Percentiles rank a stretch among this genome's conserved stretches.
phyloP scores from a whole-genome alignment of 2,888 invertebrate genomes.

The Pedicia rivosa region DNA sequence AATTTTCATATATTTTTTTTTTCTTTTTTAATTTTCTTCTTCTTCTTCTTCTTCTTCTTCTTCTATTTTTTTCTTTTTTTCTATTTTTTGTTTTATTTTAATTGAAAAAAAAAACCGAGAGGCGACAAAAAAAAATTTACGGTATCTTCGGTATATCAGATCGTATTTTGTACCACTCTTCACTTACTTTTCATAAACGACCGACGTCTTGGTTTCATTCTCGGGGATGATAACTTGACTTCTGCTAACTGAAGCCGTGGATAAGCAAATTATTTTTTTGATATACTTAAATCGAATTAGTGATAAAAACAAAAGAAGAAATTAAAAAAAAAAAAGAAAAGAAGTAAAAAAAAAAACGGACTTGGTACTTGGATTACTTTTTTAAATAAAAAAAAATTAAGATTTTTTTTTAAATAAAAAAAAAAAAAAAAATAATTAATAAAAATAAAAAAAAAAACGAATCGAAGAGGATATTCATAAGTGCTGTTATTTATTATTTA shows the following conservation, averaged over 20 bases:
- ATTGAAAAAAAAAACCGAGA: constrained; percentile 7
- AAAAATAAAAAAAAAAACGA: neutral
- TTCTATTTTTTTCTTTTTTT: constrained; percentile 3
- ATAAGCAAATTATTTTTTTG: constrained; percentile 28
- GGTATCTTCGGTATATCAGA: constrained; percentile 14
- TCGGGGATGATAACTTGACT: constrained; percentile 33
- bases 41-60: too few species aligned
- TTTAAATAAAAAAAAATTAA: too few species aligned
- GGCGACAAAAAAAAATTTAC: constrained; percentile 4
- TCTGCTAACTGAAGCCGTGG: constrained; percentile 32
- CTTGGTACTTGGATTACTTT: neutral
- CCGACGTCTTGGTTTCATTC: constrained; percentile 66
- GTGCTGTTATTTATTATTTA: constrained; percentile 8
- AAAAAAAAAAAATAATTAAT: too few species aligned
- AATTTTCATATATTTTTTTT: too few species aligned
- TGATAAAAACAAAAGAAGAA: constrained; percentile 10
- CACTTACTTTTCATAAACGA: constrained; percentile 85
- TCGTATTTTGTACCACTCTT: constrained; percentile 45
- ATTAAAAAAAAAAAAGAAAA: constrained; percentile 22
- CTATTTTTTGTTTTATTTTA: neutral
- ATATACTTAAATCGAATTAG: constrained; percentile 11
- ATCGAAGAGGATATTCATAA: neutral
- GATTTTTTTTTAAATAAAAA: too few species aligned
- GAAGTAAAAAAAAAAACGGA: constrained; percentile 8
- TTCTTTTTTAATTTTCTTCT: too few species aligned